phyloP scores from a whole-genome alignment of 2,888 invertebrate species.

The Synergus laeviventris region DNA sequence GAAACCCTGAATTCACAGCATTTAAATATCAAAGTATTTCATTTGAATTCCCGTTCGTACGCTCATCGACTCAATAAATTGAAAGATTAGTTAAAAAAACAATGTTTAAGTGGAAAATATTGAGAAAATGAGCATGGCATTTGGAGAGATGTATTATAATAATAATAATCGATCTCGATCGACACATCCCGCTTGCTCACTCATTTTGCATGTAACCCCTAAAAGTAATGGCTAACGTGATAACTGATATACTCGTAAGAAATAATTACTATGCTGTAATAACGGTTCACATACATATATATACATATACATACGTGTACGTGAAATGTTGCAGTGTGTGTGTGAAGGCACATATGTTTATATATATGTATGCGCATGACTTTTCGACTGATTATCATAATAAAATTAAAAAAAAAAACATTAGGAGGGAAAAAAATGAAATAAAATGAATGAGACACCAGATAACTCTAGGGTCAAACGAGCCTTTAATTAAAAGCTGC shows the following conservation, averaged over 20 bases:
- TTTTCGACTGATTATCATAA: constrained; percentile 75
- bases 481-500: not conserved
- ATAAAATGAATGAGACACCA: constrained; percentile 44
- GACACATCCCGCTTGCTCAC: constrained; percentile 54
- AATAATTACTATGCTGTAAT: constrained; percentile 39
- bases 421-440: constrained; percentile 36
- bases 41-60: too few relatives aligned
- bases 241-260: constrained; percentile 61
- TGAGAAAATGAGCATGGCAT: constrained; percentile 23
- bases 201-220: constrained; percentile 60
- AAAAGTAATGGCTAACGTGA: constrained; percentile 63
- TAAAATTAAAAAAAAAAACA: constrained; percentile 49
- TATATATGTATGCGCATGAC: constrained; percentile 70
- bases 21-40: too few relatives aligned
- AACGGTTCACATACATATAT: constrained; percentile 46
- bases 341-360: constrained; percentile 59
- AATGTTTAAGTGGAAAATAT: constrained; percentile 39
- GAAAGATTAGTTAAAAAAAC: not conserved
- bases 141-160: constrained; percentile 32
- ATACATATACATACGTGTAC: constrained; percentile 59
- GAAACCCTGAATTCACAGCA: not conserved
- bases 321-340: constrained; percentile 52
- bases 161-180: constrained; percentile 48
- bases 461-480: constrained; percentile 10
- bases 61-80: not conserved